These are phyloP conservation scores for Ameiurus melas DNA, from an alignment of 2,113 vertebrate genomes.

Conservation along the genomic window DNA sequence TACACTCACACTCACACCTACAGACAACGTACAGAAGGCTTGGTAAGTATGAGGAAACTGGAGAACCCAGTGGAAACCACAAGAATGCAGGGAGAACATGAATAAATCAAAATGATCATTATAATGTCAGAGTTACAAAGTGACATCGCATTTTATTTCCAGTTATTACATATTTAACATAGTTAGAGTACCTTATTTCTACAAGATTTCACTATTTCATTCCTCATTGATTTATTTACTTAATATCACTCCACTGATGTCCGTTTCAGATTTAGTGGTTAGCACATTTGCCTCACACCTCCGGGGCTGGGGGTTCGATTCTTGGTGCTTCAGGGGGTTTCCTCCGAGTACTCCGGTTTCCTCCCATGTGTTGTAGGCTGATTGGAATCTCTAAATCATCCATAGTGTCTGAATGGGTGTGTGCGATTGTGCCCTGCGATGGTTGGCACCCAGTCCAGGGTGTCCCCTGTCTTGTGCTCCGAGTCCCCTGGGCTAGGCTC, in stretches of 20 bases:
- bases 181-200: background rate
- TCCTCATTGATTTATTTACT: background rate
- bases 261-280: no score
- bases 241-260: background rate
- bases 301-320: no score
- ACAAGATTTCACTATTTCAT: background rate
- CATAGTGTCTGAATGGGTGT: no score
- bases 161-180: background rate
- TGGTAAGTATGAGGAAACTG: background rate
- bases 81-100: background rate
- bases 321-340: no score
- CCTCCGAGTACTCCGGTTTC: no score
- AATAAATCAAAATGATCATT: background rate
- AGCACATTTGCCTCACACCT: no score
- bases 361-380: no score
- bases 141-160: background rate
- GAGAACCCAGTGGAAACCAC: background rate
- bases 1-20: background rate
- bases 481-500: no score
- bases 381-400: no score
- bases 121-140: background rate
- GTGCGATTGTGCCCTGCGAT: no score
- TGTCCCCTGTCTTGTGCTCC: no score
- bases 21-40: background rate
- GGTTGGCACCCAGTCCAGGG: no score